phyloP scores from a whole-genome alignment of 2,797 vertebrate species.

The Sebastes wilsoni region DNA sequence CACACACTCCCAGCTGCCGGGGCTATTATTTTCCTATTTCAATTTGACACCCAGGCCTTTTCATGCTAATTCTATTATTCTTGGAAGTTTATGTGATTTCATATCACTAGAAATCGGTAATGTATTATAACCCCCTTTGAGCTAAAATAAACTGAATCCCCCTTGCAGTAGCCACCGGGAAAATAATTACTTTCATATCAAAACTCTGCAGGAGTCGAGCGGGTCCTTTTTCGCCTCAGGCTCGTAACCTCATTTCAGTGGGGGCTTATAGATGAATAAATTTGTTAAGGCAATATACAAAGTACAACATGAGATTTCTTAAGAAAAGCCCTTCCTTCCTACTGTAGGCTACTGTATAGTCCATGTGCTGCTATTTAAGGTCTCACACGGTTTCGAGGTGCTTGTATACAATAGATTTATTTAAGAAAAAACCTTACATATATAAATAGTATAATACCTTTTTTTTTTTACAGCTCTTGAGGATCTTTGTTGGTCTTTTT shows the following conservation, averaged over 20 bases:
- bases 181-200: slow-evolving; percentile 99
- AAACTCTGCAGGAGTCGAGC: slow-evolving; percentile 99
- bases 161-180: slow-evolving; percentile 99
- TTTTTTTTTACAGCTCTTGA: slow-evolving; percentile 92
- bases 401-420: slow-evolving; percentile 99
- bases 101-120: slow-evolving; percentile 99
- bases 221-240: slow-evolving; percentile 95
- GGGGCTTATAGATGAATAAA: slow-evolving; percentile 94
- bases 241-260: slow-evolving; percentile 93
- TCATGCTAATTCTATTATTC: slow-evolving; percentile 99
- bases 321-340: slow-evolving; percentile 82
- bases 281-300: slow-evolving; percentile 99
- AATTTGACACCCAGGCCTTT: slow-evolving; percentile 99
- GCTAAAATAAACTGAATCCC: slow-evolving; percentile 96
- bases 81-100: slow-evolving; percentile 99
- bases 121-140: slow-evolving; percentile 99
- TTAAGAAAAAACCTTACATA: slow-evolving; percentile 99
- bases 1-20: slow-evolving; percentile 97
- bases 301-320: slow-evolving; percentile 88
- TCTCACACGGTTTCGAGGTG: slow-evolving; percentile 81
- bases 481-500: slow-evolving; percentile 84
- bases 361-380: slow-evolving; percentile 81
- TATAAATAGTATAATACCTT: slow-evolving; percentile 99
- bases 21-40: slow-evolving; percentile 99
- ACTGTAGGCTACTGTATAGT: slow-evolving; percentile 58